These are phyloP conservation scores for Hemibagrus guttatus DNA, from an alignment of 2,797 vertebrate species.

Conservation along the genomic window DNA sequence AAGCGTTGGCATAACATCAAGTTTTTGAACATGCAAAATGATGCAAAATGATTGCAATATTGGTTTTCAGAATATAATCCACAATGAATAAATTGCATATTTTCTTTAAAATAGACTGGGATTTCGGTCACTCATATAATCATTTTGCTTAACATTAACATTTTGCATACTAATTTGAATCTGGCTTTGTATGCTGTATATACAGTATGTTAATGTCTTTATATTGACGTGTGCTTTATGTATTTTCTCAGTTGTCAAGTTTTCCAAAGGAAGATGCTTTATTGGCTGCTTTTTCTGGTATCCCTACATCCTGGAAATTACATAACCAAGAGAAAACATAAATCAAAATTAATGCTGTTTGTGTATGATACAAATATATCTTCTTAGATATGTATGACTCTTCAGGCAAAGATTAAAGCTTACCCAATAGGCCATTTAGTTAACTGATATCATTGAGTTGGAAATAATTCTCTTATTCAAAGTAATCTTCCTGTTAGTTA, in stretches of 20 bases:
- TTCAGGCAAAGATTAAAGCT: background rate
- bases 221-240: background rate
- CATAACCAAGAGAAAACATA: background rate
- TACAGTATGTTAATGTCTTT: background rate
- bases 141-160: background rate
- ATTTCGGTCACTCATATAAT: background rate
- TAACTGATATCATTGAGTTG: background rate
- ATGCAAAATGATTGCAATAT: background rate
- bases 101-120: background rate
- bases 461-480: background rate
- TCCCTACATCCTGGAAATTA: background rate
- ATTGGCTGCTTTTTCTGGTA: background rate
- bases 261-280: background rate
- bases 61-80: background rate
- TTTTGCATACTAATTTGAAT: background rate
- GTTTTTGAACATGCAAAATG: background rate
- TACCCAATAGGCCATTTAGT: background rate
- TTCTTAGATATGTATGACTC: background rate
- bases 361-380: background rate
- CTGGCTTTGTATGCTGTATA: background rate
- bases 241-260: background rate
- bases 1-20: background rate
- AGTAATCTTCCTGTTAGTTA: background rate
- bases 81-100: background rate
- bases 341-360: background rate